These are phyloP conservation scores for Heteromormyrus szaboi DNA, from an alignment of 2,797 vertebrate species.

Conservation along the genomic window DNA sequence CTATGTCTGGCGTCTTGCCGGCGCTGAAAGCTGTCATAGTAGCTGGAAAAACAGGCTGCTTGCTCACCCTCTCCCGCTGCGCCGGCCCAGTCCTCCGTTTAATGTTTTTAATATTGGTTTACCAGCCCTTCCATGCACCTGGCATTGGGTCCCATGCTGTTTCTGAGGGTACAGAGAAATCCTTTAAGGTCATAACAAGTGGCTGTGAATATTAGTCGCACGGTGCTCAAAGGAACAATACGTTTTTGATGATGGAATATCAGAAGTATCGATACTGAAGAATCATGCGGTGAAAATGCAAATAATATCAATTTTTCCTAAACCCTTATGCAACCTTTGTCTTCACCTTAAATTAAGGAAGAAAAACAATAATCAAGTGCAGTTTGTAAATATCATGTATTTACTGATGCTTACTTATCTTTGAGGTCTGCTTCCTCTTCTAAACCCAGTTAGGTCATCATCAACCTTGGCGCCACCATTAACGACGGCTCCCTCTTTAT, in stretches of 20 bases:
- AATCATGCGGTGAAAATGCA: not conserved
- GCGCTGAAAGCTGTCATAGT: not conserved
- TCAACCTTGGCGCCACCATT: not conserved
- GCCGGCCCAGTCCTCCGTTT: not conserved
- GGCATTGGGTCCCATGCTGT: not conserved
- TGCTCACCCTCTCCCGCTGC: not conserved
- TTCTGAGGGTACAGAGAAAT: not conserved
- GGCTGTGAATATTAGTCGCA: not conserved
- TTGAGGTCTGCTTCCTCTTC: not conserved
- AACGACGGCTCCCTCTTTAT: not conserved
- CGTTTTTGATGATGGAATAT: not conserved
- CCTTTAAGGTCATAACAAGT: not conserved
- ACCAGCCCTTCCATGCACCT: not conserved
- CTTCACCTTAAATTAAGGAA: not conserved
- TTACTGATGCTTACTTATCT: not conserved
- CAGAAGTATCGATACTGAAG: not conserved
- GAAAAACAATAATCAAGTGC: not conserved
- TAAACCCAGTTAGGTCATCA: not conserved
- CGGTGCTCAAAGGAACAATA: not conserved
- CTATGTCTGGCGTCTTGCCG: not conserved
- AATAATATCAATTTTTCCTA: not conserved
- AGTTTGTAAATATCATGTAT: not conserved
- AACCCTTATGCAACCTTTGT: not conserved
- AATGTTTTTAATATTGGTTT: not conserved
- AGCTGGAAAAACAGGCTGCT: not conserved